A percentile compares a stretch with the other conserved stretches of the same genome.
Evolutionary conservation across 2,888 invertebrate genomes (phyloP).

Genomic region (Trissolcus brochymenae): DNA sequence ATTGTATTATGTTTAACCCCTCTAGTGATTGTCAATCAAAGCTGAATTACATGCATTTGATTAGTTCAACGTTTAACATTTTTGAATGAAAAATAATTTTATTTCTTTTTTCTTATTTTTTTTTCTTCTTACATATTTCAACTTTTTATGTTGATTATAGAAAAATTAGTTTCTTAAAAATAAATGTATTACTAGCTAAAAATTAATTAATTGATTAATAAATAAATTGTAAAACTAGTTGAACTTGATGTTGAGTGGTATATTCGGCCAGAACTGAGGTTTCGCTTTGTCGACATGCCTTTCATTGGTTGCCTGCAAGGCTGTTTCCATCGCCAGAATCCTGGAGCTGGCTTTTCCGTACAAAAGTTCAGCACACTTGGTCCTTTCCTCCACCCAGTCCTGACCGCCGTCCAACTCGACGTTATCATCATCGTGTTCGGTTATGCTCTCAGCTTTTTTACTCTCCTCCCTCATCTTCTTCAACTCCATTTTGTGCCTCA

Average conservation of each 20-base stretch:
- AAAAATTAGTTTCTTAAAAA: too few relatives aligned
- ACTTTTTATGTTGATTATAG: too few relatives aligned
- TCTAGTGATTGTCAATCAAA: slow-evolving; percentile 26
- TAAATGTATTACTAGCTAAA: neutral
- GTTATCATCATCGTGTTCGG: slow-evolving; percentile 44
- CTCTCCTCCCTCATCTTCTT: slow-evolving; percentile 65
- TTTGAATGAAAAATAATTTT: neutral
- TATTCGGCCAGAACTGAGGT: slow-evolving; percentile 84
- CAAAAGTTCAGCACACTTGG: slow-evolving; percentile 77
- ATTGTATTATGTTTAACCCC: slow-evolving; percentile 37
- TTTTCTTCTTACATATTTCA: too few relatives aligned
- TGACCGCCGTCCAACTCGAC: slow-evolving; percentile 60
- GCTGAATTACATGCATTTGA: slow-evolving; percentile 7
- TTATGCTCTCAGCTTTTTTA: slow-evolving; percentile 15
- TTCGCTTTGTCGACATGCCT: slow-evolving; percentile 80
- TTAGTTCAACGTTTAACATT: neutral
- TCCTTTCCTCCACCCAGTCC: slow-evolving; percentile 70
- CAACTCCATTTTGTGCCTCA: slow-evolving; percentile 78
- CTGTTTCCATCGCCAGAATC: slow-evolving; percentile 86
- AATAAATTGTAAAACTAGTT: neutral
- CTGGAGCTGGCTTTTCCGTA: slow-evolving; percentile 83
- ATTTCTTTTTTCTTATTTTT: neutral
- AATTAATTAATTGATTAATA: neutral
- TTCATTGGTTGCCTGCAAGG: slow-evolving; percentile 82
- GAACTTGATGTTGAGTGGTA: slow-evolving; percentile 79